Evolutionary conservation across 2,888 invertebrate genomes (phyloP), one percentile per base, ranked within the genome.

Genomic region (Tiliacea citrago): DNA sequence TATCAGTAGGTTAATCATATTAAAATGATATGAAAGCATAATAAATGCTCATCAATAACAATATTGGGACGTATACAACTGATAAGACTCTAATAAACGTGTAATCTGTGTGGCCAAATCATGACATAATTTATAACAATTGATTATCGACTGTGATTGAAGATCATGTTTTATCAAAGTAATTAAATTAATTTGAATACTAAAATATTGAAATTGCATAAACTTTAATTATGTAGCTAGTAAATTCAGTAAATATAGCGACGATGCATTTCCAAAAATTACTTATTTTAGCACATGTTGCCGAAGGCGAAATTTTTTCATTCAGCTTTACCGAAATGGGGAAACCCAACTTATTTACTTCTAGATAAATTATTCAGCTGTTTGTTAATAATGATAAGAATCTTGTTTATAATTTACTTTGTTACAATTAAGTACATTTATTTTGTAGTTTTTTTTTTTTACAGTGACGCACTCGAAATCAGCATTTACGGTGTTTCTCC

Each of bases 1-100:
- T 75, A 83, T 84, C 80, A 69, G 73, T 77, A 69, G 45, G 72
- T 77, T 78, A 60, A 73, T 39, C 73, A 69, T 74, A 77, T 77
- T 73, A 77, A 73, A 75, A 62, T 67, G 73, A 81, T 79, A 74
- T 63, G 65, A 66, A 73, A 66, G 55, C 67, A 79, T 63, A 29
- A 39, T 7, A 55, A 51, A 68, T 49, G 68, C 75, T 73, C 35
- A 84, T 84, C 77, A 81, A 84, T 81, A 70, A 73, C 67, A 68
- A 76, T 71, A 68, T 75, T 67, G 75, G 66, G 63, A 73, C 73
- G 51, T 57, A 78, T 68, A 75, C 79, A 68, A 73, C 51, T n/a
- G 68, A 76, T 83, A 81, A 76, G 58, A 53, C 60, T 49, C 68
- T 79, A 68, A 47, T 79, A 68, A 69, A 39, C n/a, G n/a, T 45